phyloP scores from a whole-genome alignment of 2,113 vertebrate species.

The Ictalurus furcatus region DNA sequence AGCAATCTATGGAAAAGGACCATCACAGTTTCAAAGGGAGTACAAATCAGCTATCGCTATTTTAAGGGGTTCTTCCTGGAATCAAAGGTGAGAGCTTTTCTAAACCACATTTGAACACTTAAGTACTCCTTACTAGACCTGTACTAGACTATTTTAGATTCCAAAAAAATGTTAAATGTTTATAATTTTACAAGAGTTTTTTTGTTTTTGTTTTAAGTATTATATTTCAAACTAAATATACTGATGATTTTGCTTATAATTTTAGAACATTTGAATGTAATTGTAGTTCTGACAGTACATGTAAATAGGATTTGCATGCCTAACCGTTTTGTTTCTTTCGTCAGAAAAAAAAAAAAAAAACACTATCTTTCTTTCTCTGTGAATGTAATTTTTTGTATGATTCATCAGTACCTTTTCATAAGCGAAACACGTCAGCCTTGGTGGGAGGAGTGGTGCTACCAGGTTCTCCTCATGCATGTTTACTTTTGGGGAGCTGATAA shows the following conservation, averaged over 20 bases:
- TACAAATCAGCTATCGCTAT: slow-evolving; percentile 83
- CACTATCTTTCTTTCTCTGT: background rate
- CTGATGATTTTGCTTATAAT: background rate
- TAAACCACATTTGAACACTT: background rate
- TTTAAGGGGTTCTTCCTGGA: slow-evolving; percentile 90
- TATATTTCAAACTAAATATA: background rate
- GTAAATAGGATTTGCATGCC: background rate
- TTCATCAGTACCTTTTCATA: background rate
- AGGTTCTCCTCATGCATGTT: background rate
- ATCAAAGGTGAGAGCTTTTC: slow-evolving; percentile 77
- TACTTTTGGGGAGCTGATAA: background rate
- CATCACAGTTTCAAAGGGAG: slow-evolving; percentile 75
- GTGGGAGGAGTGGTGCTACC: background rate
- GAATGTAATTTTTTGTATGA: background rate
- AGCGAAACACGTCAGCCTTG: background rate
- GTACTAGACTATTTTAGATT: background rate
- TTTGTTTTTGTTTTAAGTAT: background rate
- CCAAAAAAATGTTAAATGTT: background rate
- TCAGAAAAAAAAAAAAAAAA: background rate
- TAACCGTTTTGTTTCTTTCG: background rate
- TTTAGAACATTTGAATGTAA: background rate
- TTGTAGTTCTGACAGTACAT: background rate
- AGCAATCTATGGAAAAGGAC: slow-evolving; percentile 81
- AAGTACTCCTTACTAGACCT: background rate
- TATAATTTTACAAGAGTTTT: background rate